A percentile compares a stretch with the other conserved stretches of the same genome.
phyloP scores from a whole-genome alignment of 1,140 invertebrate species.

The Papilio xuthus region DNA sequence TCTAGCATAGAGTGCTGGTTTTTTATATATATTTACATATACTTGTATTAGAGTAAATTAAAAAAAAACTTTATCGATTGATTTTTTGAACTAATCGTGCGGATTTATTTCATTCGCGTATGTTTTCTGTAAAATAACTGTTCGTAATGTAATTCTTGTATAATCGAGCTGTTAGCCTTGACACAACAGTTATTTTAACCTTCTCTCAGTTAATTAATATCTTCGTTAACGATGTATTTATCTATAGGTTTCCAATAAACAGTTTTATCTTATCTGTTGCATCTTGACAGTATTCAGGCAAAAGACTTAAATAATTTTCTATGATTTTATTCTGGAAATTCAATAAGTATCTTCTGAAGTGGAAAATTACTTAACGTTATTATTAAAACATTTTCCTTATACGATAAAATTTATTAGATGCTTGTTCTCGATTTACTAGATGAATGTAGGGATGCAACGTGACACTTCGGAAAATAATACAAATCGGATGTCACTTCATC shows the following conservation, averaged over 20 bases:
- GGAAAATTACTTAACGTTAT: background rate
- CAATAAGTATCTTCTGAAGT: background rate
- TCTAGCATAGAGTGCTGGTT: no score
- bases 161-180: slow-evolving; percentile 12
- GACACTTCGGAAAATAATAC: no score
- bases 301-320: background rate
- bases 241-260: background rate
- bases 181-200: slow-evolving; percentile 24
- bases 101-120: background rate
- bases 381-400: background rate
- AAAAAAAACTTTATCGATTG: background rate
- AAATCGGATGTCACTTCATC: background rate
- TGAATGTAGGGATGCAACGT: no score
- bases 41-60: no score
- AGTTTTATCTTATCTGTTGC: background rate
- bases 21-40: no score
- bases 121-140: background rate
- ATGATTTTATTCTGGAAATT: background rate
- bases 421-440: background rate
- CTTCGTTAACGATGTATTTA: slow-evolving; percentile 14
- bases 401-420: background rate
- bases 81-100: background rate
- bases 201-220: slow-evolving; percentile 24
- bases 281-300: background rate
- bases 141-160: background rate